A percentile compares a stretch with the other conserved stretches of the same genome.
phyloP scores from a whole-genome alignment of 2,888 invertebrate genomes.

The Synanthedon tipuliformis region DNA sequence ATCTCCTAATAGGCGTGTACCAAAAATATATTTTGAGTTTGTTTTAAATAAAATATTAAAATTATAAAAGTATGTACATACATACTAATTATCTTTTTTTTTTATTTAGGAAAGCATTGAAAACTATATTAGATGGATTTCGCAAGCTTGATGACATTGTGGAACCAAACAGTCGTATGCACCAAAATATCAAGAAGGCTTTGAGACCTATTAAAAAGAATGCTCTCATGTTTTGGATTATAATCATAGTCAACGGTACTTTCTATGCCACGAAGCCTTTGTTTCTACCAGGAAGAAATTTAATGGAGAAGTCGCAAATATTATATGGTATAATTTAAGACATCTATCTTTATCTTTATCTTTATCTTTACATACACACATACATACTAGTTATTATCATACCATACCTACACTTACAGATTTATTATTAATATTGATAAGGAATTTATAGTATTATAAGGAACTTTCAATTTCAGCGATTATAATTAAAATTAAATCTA shows the following conservation, averaged over 20 bases:
- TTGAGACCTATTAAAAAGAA: constrained; percentile 31
- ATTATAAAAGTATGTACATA: too few species aligned
- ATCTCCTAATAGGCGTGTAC: too few species aligned
- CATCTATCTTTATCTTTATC: not conserved
- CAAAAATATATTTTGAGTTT: too few species aligned
- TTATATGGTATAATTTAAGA: too few species aligned
- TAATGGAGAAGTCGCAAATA: constrained; percentile 19
- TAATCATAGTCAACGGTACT: constrained; percentile 26
- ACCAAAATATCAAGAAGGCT: constrained; percentile 18
- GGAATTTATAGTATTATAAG: too few species aligned
- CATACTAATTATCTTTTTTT: not conserved
- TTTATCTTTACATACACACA: too few species aligned
- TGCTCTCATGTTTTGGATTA: constrained; percentile 30
- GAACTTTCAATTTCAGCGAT: not conserved
- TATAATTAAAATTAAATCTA: not conserved
- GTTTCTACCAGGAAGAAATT: constrained; percentile 28
- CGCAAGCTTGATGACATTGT: constrained; percentile 20
- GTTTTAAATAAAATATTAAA: too few species aligned
- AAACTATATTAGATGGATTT: constrained; percentile 20
- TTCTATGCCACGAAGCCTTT: constrained; percentile 22
- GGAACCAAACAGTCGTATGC: constrained; percentile 22
- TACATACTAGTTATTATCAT: too few species aligned
- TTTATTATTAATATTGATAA: too few species aligned
- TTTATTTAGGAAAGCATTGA: constrained; percentile 22
- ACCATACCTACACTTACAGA: too few species aligned